Base-by-base conservation (phyloP, 2,888 invertebrate genomes). In the Chamaedrilus cognettii region DNA sequence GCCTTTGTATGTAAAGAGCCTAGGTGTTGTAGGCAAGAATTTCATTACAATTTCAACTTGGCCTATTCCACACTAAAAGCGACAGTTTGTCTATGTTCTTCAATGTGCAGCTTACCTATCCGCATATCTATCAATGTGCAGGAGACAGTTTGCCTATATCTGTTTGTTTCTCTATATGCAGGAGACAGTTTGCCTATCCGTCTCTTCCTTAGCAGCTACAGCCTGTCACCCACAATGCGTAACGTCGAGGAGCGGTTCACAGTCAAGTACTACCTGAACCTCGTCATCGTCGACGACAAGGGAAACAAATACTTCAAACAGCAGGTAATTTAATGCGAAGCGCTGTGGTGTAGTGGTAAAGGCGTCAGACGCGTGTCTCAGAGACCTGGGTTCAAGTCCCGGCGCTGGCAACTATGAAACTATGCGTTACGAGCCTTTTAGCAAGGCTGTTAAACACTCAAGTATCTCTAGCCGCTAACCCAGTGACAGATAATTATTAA, bases 241-340 rank as follows among this genome's bases (percentile, higher is more conserved):
- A 65, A 61, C 64, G 55, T 64, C 26, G 64, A 64, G 34, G 35
- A 55, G n/a, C 5, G 57, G 35, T 64, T 64, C 30, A 57, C 64
- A 28, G 64, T 64, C 64, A 64, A 57, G 34, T 64, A 64, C 57
- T 64, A 64, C 28, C 34, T 64, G 5, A 64, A 64, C 28, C 64
- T 64, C 35, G 57, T 64, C 64, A 64, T 64, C 2, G 35, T 57
- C 30, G 64, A 64, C 57, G 64, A 64, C 32, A 26, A 55, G n/a
- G 55, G 35, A 30, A 55, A 64, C 26, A 57, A 57, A 33, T 64
- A 57, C 28, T 64, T 64, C 33, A 64, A 64, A 35, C 35, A 31
- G 57, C 64, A 64, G 64, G 64, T 64, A 52, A 23, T n/a, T n/a
- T n/a, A n/a, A n/a, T n/a, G 28, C 42, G 19, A 42, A 42, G 11